A percentile compares a stretch with the other conserved stretches of the same genome.
Evolutionary conservation across 2,888 invertebrate species (phyloP).

Genomic region (Andrena chrysosceles): DNA sequence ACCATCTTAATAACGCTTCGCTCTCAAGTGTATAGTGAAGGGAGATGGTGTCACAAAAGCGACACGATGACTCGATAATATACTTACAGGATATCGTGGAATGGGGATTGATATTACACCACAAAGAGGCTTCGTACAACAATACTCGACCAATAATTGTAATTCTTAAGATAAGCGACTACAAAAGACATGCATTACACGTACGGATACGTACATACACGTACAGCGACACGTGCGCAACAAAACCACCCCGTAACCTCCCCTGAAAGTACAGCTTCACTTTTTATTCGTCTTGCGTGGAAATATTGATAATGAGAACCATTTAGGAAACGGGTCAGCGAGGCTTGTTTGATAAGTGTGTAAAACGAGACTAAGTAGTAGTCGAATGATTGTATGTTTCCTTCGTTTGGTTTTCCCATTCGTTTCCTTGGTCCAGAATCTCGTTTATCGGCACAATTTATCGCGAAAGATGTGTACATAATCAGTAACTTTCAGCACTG

Average conservation of each 20-base stretch:
- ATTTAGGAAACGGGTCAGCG: constrained; percentile 1
- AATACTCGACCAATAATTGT: constrained; percentile 73
- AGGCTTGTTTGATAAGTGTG: constrained; percentile 22
- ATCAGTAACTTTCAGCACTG: constrained; percentile 71
- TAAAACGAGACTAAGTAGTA: constrained; percentile 3
- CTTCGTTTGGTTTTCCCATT: constrained; percentile 14
- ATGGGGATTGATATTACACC: constrained; percentile 38
- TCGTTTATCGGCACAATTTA: constrained; percentile 79
- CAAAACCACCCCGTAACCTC: constrained; percentile 9
- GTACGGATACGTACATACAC: constrained; percentile 11
- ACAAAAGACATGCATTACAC: constrained; percentile 5
- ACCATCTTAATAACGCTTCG: constrained; percentile 27
- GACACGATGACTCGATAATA: constrained; percentile 19
- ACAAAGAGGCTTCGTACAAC: constrained; percentile 55
- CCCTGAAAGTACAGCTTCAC: constrained; percentile 30
- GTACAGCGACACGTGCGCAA: constrained; percentile 10
- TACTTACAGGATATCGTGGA: not conserved
- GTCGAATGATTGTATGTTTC: constrained; percentile 61
- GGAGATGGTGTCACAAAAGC: constrained; percentile 5
- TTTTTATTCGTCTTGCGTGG: constrained; percentile 23
- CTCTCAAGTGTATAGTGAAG: constrained; percentile 40
- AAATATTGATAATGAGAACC: constrained; percentile 12
- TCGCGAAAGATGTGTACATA: constrained; percentile 75
- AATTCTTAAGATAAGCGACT: constrained; percentile 65
- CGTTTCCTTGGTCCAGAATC: constrained; percentile 15